Evolutionary conservation across 2,113 vertebrate species (phyloP).

Genomic region (Tautogolabrus adspersus): DNA sequence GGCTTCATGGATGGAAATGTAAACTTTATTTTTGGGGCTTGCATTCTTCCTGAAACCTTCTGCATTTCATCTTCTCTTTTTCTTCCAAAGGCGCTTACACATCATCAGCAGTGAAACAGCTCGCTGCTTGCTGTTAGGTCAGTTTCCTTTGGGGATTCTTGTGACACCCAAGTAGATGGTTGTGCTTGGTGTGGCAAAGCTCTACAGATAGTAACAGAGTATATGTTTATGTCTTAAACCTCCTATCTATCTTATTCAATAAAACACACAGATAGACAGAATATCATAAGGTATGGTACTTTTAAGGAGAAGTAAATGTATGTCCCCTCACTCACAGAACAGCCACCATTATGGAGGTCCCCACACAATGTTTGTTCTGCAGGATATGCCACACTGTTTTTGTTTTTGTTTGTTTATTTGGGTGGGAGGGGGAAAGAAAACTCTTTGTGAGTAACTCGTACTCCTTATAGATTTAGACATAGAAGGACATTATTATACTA

Average conservation of each 20-base stretch:
- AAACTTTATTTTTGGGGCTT: not conserved
- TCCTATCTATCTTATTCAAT: not conserved
- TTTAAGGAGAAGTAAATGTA: not conserved
- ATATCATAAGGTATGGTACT: not conserved
- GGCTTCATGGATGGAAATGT: not conserved
- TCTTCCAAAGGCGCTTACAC: not conserved
- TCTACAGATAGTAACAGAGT: not conserved
- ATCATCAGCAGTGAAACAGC: not conserved
- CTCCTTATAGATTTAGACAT: constrained; percentile 13
- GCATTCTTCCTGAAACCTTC: too few relatives aligned
- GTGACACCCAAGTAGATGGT: not conserved
- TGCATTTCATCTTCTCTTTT: not conserved
- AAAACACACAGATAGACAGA: not conserved
- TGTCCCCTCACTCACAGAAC: not conserved
- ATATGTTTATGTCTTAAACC: too few relatives aligned
- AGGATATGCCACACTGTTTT: constrained; percentile 39
- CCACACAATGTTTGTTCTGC: not conserved
- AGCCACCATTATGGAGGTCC: not conserved
- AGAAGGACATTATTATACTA: constrained; percentile 4
- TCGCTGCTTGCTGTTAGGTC: too few relatives aligned
- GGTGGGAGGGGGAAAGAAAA: not conserved
- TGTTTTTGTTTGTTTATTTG: not conserved
- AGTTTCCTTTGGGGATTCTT: not conserved
- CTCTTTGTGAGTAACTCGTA: not conserved
- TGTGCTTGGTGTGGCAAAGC: not conserved